Evolutionary conservation across 2,113 vertebrate species (phyloP), one percentile per base, ranked within the genome.

Genomic region (Peucedramus taeniatus): DNA sequence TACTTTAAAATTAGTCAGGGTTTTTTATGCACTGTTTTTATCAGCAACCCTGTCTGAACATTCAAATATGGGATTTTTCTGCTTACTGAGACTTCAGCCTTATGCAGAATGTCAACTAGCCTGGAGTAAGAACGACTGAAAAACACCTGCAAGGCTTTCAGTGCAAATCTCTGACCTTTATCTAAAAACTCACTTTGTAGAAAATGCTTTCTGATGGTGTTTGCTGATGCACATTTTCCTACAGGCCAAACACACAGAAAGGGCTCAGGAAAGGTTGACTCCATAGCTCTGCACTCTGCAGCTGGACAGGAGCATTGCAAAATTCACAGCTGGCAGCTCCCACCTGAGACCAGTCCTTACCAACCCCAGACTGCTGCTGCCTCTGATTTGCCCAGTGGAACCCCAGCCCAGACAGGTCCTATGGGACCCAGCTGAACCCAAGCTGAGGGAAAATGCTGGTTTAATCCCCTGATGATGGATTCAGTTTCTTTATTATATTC

Each of bases 121-220:
- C 83, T 78, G 49, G 51, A 84, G 90, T 16, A 49, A 92, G 69
- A 28, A 87, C 1, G 0, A 57, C 37, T 78, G 3, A 0, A 90
- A 89, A 89, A 23, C 69, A 87, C 53, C 79, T 95, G 63, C 63
- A 72, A 87, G 87, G 91, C 87, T 96, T 92, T 78, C 49, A 87
- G 49, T 54, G 49, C 61, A 92, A 57, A 90, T 89, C 92, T 87
- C 77, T 92, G 92, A 86, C 86, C 94, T 96, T 96, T 96, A 87
- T 57, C 75, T 79, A 75, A 95, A 93, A 92, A 7, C 56, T 37
- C 9, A 24, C 39, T 88, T 75, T 37, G 47, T 23, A 68, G 80
- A 59, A 93, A 93, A 95, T 39, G 21, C 6, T 75, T 87, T 94
- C 80, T 71, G 51, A 40, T 30, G 11, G 63, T 56, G 47, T 69